Percentiles rank a stretch among this genome's conserved stretches.
Evolutionary conservation across 2,888 invertebrate genomes (phyloP).

Genomic region (Caenorhabditis sp.): DNA sequence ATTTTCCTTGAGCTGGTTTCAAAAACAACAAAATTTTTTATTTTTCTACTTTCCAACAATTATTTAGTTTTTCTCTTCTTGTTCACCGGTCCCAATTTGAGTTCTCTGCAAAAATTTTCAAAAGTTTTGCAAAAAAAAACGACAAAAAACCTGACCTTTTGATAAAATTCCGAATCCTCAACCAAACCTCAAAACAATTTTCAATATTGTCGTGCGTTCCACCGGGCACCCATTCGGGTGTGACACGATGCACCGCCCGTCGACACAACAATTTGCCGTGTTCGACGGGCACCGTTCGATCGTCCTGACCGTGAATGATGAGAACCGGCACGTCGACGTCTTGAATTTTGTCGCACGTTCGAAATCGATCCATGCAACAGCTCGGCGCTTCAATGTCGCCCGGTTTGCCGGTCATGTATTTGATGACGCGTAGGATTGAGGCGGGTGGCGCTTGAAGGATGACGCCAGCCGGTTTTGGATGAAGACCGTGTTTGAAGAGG

Average conservation of each 20-base stretch:
- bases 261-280: slow-evolving; percentile 51
- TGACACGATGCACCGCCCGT: slow-evolving; percentile 27
- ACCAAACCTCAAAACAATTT: slow-evolving; percentile 53
- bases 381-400: slow-evolving; percentile 23
- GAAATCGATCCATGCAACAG: slow-evolving; percentile 49
- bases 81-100: no score
- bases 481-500: slow-evolving; percentile 7
- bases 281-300: slow-evolving; percentile 51
- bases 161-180: slow-evolving; percentile 50
- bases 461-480: slow-evolving; percentile 40
- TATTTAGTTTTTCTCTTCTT: no score
- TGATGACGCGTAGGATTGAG: slow-evolving; percentile 46
- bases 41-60: no score
- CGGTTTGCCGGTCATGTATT: slow-evolving; percentile 26
- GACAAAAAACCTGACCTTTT: slow-evolving; percentile 25
- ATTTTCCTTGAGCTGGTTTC: no score
- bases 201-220: slow-evolving; percentile 56
- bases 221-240: slow-evolving; percentile 51
- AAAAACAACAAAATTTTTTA: no score
- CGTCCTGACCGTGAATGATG: slow-evolving; percentile 58
- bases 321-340: slow-evolving; percentile 49
- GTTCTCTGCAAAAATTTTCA: no score
- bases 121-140: no score
- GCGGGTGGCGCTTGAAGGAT: slow-evolving; percentile 57
- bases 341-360: slow-evolving; percentile 50